phyloP scores from a whole-genome alignment of 2,888 invertebrate genomes.

The Leuctra nigra region DNA sequence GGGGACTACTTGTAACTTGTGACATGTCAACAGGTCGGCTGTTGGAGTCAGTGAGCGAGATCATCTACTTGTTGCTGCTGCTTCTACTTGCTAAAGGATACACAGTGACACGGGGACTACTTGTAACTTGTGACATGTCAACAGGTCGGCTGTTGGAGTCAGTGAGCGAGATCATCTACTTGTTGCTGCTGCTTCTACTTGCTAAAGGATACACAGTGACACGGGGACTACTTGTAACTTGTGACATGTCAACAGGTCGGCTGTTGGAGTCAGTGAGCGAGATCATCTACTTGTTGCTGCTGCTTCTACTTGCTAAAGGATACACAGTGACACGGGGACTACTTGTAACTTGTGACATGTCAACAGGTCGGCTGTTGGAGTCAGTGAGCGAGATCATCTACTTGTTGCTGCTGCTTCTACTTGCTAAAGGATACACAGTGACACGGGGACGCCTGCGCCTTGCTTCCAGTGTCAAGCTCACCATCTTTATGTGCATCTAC shows the following conservation, averaged over 20 bases:
- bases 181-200: slow-evolving; percentile 70
- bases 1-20: slow-evolving; percentile 78
- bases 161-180: slow-evolving; percentile 64
- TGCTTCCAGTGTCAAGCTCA: slow-evolving; percentile 65
- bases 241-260: slow-evolving; percentile 50
- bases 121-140: too few relatives aligned
- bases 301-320: slow-evolving; percentile 81
- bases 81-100: slow-evolving; percentile 84
- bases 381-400: slow-evolving; percentile 68
- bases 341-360: too few relatives aligned
- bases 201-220: slow-evolving; percentile 91
- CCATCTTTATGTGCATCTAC: slow-evolving; percentile 73
- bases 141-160: slow-evolving; percentile 66
- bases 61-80: slow-evolving; percentile 67
- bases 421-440: slow-evolving; percentile 88
- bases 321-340: slow-evolving; percentile 85
- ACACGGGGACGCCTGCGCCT: slow-evolving; percentile 74
- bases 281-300: slow-evolving; percentile 65
- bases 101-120: slow-evolving; percentile 78
- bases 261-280: slow-evolving; percentile 66
- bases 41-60: slow-evolving; percentile 64
- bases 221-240: slow-evolving; percentile 72
- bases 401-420: slow-evolving; percentile 66
- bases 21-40: slow-evolving; percentile 69
- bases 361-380: slow-evolving; percentile 62